phyloP scores from a whole-genome alignment of 1,140 invertebrate genomes.

The Drosophila parabipectinata region DNA sequence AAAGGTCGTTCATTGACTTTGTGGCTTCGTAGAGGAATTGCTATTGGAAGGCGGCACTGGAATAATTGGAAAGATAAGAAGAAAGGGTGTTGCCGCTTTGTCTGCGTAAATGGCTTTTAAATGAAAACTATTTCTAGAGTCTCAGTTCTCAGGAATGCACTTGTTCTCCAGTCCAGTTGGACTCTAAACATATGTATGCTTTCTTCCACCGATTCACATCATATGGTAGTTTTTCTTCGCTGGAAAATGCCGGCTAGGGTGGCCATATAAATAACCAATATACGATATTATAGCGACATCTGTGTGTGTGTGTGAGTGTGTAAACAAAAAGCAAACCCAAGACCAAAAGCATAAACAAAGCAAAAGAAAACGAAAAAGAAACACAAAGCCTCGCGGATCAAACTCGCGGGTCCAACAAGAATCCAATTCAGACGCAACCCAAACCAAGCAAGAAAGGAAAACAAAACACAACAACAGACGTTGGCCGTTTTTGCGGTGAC shows the following conservation, averaged over 20 bases:
- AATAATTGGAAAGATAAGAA: constrained; percentile 52
- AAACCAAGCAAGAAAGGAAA: constrained; percentile 52
- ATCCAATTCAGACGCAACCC: constrained; percentile 66
- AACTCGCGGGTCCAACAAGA: constrained; percentile 74
- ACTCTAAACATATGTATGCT: constrained; percentile 11
- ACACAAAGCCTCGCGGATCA: constrained; percentile 64
- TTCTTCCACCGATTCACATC: constrained; percentile 9
- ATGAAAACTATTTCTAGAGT: too few species aligned
- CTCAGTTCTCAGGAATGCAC: not conserved
- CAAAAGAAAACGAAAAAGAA: constrained; percentile 16
- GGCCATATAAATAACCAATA: constrained; percentile 43
- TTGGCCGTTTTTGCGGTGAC: constrained; percentile 76
- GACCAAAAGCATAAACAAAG: constrained; percentile 52
- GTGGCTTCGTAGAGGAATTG: constrained; percentile 5
- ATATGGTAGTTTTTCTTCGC: constrained; percentile 21
- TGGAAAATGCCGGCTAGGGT: constrained; percentile 68
- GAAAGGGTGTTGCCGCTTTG: constrained; percentile 18
- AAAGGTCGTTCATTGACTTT: constrained; percentile 79
- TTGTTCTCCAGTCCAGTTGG: constrained; percentile 11
- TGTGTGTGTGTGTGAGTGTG: constrained; percentile 31
- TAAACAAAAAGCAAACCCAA: constrained; percentile 57
- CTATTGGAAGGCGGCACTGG: constrained; percentile 34
- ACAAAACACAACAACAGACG: constrained; percentile 32
- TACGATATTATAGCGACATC: constrained; percentile 14
- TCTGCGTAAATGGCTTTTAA: constrained; percentile 7